A percentile compares a stretch with the other conserved stretches of the same genome.
Evolutionary conservation across 2,113 vertebrate genomes (phyloP).

Genomic region (Hippocampus zosterae): DNA sequence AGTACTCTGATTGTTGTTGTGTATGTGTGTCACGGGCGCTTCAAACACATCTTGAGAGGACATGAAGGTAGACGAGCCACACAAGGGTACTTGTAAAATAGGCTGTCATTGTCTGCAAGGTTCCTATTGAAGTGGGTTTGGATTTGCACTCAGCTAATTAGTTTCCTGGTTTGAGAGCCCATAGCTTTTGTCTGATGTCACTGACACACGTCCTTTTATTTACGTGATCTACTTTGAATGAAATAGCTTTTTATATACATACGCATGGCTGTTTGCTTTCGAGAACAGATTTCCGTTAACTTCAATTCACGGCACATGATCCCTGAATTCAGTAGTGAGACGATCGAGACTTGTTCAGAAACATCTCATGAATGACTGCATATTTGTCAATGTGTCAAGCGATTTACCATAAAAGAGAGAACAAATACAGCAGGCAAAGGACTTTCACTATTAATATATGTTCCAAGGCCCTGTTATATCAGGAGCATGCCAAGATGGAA

Average conservation of each 20-base stretch:
- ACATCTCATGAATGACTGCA: not conserved
- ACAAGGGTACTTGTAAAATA: constrained; percentile 45
- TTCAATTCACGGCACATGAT: not conserved
- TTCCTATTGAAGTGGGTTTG: constrained; percentile 33
- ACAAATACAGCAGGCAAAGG: constrained; percentile 86
- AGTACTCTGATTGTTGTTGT: constrained; percentile 4
- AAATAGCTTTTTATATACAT: constrained; percentile 15
- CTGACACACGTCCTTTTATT: constrained; percentile 17
- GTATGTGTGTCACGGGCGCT: constrained; percentile 20
- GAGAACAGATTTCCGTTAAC: constrained; percentile 11
- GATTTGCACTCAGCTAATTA: constrained; percentile 40
- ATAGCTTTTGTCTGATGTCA: constrained; percentile 25
- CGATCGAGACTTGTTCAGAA: not conserved
- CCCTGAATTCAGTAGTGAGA: not conserved
- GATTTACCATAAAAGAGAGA: constrained; percentile 56
- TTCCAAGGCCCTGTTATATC: constrained; percentile 91
- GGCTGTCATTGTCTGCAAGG: constrained; percentile 44
- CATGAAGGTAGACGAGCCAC: not conserved
- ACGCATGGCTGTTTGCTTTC: constrained; percentile 11
- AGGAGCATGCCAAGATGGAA: constrained; percentile 90
- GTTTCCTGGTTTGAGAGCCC: constrained; percentile 25
- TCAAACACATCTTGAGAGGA: constrained; percentile 13
- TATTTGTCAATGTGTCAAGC: constrained; percentile 37
- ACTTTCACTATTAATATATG: constrained; percentile 91
- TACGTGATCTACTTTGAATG: constrained; percentile 25